Percentiles rank a stretch among this genome's conserved stretches.
These are phyloP conservation scores for Centruroides vittatus DNA, from an alignment of 1,140 invertebrate species.

Conservation along the genomic window DNA sequence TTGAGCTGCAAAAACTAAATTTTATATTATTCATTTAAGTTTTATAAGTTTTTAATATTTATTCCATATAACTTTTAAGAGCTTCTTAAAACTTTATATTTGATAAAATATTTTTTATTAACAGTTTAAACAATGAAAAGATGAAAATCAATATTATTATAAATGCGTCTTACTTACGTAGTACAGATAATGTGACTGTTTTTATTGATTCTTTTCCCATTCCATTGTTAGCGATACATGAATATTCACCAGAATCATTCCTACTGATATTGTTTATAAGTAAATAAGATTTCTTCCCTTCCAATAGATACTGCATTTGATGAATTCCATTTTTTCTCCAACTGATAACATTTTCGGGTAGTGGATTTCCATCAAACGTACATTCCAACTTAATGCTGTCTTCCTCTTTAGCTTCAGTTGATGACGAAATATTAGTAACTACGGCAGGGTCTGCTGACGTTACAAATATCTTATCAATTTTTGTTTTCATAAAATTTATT, in stretches of 20 bases:
- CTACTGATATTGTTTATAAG: slow-evolving; percentile 56
- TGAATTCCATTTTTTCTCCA: slow-evolving; percentile 59
- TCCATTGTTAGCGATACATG: slow-evolving; percentile 81
- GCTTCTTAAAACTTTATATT: too few species aligned
- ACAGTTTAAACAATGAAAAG: too few species aligned
- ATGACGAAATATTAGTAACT: slow-evolving; percentile 44
- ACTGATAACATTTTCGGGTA: slow-evolving; percentile 50
- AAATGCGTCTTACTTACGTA: too few species aligned
- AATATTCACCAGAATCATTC: slow-evolving; percentile 77
- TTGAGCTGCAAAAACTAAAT: too few species aligned
- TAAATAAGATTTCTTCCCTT: slow-evolving; percentile 59
- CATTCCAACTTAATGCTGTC: slow-evolving; percentile 10
- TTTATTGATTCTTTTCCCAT: slow-evolving; percentile 19
- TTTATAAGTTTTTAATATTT: too few species aligned
- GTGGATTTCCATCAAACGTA: slow-evolving; percentile 10
- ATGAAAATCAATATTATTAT: too few species aligned
- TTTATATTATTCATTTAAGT: too few species aligned
- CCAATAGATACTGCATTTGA: slow-evolving; percentile 37
- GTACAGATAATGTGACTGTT: too few species aligned
- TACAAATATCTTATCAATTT: too few species aligned
- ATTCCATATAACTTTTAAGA: too few species aligned
- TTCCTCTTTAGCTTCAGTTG: slow-evolving; percentile 50
- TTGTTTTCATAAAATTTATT: too few species aligned
- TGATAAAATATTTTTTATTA: too few species aligned
- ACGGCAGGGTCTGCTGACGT: slow-evolving; percentile 8